Evolutionary conservation across 2,888 invertebrate species (phyloP), one percentile per base, ranked within the genome.

Genomic region (Scaptomyza tumidula): DNA sequence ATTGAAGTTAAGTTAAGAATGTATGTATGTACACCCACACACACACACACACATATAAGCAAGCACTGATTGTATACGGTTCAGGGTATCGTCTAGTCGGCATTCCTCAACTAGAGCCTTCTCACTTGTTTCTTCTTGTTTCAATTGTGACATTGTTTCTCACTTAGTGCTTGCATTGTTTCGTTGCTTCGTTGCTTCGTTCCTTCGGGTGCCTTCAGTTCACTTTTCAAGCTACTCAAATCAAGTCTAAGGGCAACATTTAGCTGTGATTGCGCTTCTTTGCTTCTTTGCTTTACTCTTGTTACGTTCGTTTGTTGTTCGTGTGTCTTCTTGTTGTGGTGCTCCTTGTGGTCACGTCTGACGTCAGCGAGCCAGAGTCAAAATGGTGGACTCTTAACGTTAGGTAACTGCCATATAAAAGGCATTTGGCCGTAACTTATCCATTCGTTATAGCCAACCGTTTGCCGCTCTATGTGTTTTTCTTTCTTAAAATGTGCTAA

Each of bases 381-480:
- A 31, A 54, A 65, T 37, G 29, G 7, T 39, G 48, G 33, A 5
- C 41, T 27, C 14, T 16, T 27, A 39, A 31, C 19, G 46, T 16
- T 46, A 41, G 59, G 49, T 70, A 72, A 63, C 53, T 48, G 62
- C 56, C 71, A 59, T 72, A 62, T 56, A 52, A 58, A 44, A 44
- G 71, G 44, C 57, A 62, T 53, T 73, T 57, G 56, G 39, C 63
- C 55, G 58, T 50, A 69, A 62, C 71, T 81, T 73, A 55, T 59
- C 62, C 76, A 54, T 64, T 67, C 62, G 67, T 69, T 79, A 80
- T 83, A 60, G 79, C 57, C 35, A 35, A 35, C 6, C 33, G 3
- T 10, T 33, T 33, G 31, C 31, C 31, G 6, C 0, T 10, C 10
- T 33, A 0, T 6, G 6, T 11, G 1, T 13, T 35, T 3, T 35